Base-by-base conservation (phyloP, 2,888 invertebrate genomes). In the Hirtodrosophila cameraria region DNA sequence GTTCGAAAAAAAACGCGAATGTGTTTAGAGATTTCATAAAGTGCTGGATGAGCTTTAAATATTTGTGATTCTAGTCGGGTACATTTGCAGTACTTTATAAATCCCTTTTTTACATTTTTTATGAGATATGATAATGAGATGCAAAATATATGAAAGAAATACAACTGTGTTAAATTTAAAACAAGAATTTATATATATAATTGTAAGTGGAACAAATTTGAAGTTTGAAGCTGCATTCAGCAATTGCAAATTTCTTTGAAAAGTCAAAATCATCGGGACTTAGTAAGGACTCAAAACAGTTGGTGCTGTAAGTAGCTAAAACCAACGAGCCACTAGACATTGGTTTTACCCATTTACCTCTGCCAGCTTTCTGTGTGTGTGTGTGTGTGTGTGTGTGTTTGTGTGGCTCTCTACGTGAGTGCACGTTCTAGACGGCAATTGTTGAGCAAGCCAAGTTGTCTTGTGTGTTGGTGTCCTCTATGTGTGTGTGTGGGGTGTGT, bases 401-500 rank as follows among this genome's bases (percentile, higher is more conserved):
- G 39, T 53, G 30, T 36, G 25, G 16, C 43, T 31, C 27, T 33
- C 50, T 69, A 79, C 79, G 75, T 75, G 75, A 67, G 75, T 66
- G 72, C 72, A 71, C 67, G 75, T 70, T 57, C 62, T 36, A 75
- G 65, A 65, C 57, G 58, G 54, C 75, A 82, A 77, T 82, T 77
- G 77, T 82, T 77, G 77, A 82, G 83, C 77, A 71, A 82, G 68
- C 68, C 45, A 33, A 49, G 58, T 68, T 43, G 57, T 45, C 35
- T 28, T 36, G 54, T 55, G 33, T 39, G 49, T 42, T n/a, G 12
- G 46, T 36, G 53, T n/a, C n/a, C 6, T 46, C 30, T 53, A 23
- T 39, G 16, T 28, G 16, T 30, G 11, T n/a, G n/a, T 46, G 15
- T 5, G n/a, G n/a, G n/a, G 16, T 35, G 27, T 59, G 25, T 30